Evolutionary conservation across 1,140 invertebrate genomes (phyloP).

Genomic region (Drosophila persimilis): DNA sequence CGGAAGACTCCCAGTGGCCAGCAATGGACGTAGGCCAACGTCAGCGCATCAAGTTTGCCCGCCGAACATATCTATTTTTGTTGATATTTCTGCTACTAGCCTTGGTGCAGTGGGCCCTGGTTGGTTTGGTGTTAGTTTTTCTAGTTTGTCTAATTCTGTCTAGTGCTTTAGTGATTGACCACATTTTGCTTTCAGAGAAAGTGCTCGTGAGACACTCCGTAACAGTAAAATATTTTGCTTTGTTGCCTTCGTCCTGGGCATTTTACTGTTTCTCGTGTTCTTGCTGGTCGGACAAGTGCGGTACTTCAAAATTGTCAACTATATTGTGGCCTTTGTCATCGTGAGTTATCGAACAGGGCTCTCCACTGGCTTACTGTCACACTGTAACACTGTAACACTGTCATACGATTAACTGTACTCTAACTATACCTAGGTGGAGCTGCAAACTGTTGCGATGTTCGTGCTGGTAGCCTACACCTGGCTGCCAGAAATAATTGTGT

Average conservation of each 20-base stretch:
- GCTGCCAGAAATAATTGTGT: conserved; percentile 16
- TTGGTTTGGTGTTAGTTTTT: conserved; percentile 41
- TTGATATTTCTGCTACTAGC: conserved; percentile 14
- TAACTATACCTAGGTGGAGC: conserved; percentile 44
- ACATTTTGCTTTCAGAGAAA: not conserved
- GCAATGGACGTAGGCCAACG: not conserved
- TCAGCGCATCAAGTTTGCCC: conserved; percentile 19
- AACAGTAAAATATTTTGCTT: not conserved
- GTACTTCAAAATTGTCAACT: not conserved
- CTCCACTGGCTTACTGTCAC: no score
- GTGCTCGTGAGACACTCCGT: not conserved
- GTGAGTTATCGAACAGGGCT: conserved; percentile 28
- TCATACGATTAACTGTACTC: no score
- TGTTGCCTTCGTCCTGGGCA: conserved; percentile 7
- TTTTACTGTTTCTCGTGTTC: conserved; percentile 31
- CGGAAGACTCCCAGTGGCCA: not conserved
- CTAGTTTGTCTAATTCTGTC: not conserved
- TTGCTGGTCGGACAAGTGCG: conserved; percentile 18
- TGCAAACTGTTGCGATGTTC: conserved; percentile 34
- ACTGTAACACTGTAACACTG: not conserved
- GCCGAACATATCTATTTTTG: conserved; percentile 12
- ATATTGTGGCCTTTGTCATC: conserved; percentile 12
- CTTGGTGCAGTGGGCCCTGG: conserved; percentile 28
- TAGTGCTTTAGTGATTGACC: not conserved
- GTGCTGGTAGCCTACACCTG: conserved; percentile 9